A percentile compares a stretch with the other conserved stretches of the same genome.
Evolutionary conservation across 2,797 vertebrate genomes (phyloP).

Genomic region (Danio aesculapii): DNA sequence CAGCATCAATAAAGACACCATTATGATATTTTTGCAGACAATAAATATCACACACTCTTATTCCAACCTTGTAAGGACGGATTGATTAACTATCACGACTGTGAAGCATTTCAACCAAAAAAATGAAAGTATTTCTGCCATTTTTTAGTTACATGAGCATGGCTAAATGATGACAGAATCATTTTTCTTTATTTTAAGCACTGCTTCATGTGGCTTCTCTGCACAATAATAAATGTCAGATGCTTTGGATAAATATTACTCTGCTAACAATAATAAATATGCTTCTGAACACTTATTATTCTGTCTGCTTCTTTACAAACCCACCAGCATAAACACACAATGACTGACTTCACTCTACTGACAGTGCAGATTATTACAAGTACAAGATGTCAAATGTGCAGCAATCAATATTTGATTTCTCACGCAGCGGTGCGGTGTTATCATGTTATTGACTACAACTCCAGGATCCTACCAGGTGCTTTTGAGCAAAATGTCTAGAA

Average conservation of each 20-base stretch:
- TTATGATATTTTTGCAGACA: too few species aligned
- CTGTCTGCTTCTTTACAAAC: background rate
- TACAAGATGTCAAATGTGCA: background rate
- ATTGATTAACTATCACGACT: too few species aligned
- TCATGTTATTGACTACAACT: conserved; percentile 1
- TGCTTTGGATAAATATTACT: background rate
- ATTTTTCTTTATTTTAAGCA: background rate
- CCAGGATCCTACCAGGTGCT: conserved; percentile 5
- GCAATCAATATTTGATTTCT: background rate
- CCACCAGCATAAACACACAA: background rate
- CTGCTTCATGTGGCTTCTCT: background rate
- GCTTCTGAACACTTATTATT: too few species aligned
- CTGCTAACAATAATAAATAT: too few species aligned
- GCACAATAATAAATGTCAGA: background rate
- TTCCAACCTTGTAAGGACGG: too few species aligned
- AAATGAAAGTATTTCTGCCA: too few species aligned
- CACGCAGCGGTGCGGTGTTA: background rate
- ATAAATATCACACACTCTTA: too few species aligned
- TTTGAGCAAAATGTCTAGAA: conserved; percentile 21
- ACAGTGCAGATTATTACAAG: conserved; percentile 3
- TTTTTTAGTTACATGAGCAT: too few species aligned
- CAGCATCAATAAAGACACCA: too few species aligned
- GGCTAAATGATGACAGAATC: background rate
- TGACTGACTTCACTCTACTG: conserved; percentile 9
- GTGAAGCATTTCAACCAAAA: too few species aligned